These are phyloP conservation scores for Oophaga sylvatica DNA, from an alignment of 2,797 vertebrate species.

Conservation along the genomic window DNA sequence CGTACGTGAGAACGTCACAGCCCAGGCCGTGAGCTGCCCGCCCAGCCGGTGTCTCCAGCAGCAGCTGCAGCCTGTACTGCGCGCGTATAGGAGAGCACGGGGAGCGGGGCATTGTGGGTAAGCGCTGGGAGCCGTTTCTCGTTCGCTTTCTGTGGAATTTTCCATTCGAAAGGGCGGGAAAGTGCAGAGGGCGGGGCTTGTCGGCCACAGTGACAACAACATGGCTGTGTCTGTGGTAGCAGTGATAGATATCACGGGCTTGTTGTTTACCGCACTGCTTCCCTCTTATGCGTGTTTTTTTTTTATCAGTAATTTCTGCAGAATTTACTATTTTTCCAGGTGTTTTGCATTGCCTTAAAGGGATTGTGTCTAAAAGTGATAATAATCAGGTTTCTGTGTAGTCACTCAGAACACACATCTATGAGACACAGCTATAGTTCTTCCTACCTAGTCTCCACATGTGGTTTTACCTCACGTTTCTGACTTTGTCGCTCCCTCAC, in stretches of 20 bases:
- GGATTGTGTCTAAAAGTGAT: too few relatives aligned
- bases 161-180: constrained; percentile 32
- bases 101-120: constrained; percentile 53
- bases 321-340: too few relatives aligned
- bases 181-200: constrained; percentile 16
- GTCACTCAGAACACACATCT: too few relatives aligned
- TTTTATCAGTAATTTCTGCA: not conserved
- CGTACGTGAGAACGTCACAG: constrained; percentile 26
- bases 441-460: too few relatives aligned
- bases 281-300: not conserved
- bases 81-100: constrained; percentile 28
- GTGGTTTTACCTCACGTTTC: too few relatives aligned
- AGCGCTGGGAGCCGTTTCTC: constrained; percentile 51
- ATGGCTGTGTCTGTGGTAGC: not conserved
- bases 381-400: too few relatives aligned
- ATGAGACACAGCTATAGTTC: too few relatives aligned
- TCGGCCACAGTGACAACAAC: not conserved
- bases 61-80: not conserved
- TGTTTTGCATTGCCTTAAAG: too few relatives aligned
- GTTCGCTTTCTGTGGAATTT: constrained; percentile 35
- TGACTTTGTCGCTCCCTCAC: too few relatives aligned
- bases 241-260: not conserved
- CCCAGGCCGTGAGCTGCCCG: not conserved
- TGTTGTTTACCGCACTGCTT: too few relatives aligned
- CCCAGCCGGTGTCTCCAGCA: constrained; percentile 9